Evolutionary conservation across 2,797 vertebrate species (phyloP), one percentile per base, ranked within the genome.

Genomic region (Threskiornis aethiopicus): DNA sequence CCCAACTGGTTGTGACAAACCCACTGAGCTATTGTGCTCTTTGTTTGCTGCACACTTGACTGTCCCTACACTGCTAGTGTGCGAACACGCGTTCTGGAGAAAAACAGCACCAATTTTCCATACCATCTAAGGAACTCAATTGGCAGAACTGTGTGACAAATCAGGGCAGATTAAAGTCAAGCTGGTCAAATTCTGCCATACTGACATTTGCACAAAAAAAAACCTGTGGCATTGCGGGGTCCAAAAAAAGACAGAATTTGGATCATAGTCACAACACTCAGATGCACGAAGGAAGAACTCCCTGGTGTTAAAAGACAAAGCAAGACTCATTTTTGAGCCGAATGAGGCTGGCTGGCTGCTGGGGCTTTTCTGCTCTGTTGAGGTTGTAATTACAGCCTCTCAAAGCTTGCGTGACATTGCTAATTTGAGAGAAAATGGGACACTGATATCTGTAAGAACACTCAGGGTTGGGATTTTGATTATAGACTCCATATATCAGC

Each of bases 401-500:
- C 96, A 98, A 98, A 98, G 97, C 97, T 97, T 98, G 97, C 39
- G 24, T 97, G 97, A 98, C 97, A 93, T 97, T 97, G 94, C 92
- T 98, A 97, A 98, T 98, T 98, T 98, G 93, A 97, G 96, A 98
- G 93, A 97, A 98, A 98, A 98, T 97, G 84, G 96, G 95, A 93
- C 94, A 89, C 66, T 94, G 96, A 94, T 98, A 98, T 97, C 96
- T 97, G 64, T 94, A 97, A 94, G 93, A 98, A 98, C 96, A 97
- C 61, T 92, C 90, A 70, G 80, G 84, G 87, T 78, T 90, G 82
- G 87, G 77, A 86, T 93, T 96, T 96, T 96, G 93, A 97, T 98
- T 95, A 96, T 61, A 62, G 83, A 82, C 90, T 92, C 67, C 22
- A 54, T 59, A 25, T 97, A 97, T 97, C 96, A 47, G 20, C 37